Base-by-base conservation (phyloP, 2,888 invertebrate genomes). In the Rhamnusium bicolor region DNA sequence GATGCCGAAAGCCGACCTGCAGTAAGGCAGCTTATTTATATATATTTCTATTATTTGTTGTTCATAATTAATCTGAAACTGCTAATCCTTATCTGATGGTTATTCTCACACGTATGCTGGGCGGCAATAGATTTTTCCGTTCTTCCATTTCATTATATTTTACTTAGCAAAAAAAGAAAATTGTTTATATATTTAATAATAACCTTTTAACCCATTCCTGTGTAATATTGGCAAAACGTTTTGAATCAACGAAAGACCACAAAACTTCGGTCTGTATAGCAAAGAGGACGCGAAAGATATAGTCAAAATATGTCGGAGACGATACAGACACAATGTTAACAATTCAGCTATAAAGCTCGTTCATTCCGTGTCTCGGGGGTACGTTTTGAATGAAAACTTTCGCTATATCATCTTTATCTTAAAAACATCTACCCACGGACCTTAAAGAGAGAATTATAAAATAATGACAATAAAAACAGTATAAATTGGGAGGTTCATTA, bases 401-500 rank as follows among this genome's bases (percentile, higher is more conserved):
- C 54, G 54, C 32, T 32, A 32, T 66, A 66, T 66, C 54, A 54
- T 66, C 54, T 54, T 56, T 66, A 66, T 66, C 54, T 66, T 65
- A 46, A 66, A 54, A 56, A 29, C 40, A 66, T 66, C 66, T 54
- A 66, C n/a, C 56, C 32, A 46, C 21, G 21, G 14, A 19, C 21
- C 54, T 46, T 27, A 46, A 66, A 66, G 66, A 29, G 66, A 29
- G 54, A 66, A 66, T 66, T 66, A 66, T 56, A 27, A 65, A 65
- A 69, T 65, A 69, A 72, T 58, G 65, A 60, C 61, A 58, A 72
- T 72, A 72, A 72, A 72, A 72, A 72, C 60, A 63, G 40, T 65
- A 60, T 69, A 69, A 72, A 72, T 72, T 62, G 69, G 60, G 53
- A 58, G 60, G 60, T 72, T 72, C 72, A 69, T 72, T 72, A 72